A percentile compares a stretch with the other conserved stretches of the same genome.
Conservation (phyloP, 1,140 invertebrate species). For the Drosophila kohkoa region DNA sequence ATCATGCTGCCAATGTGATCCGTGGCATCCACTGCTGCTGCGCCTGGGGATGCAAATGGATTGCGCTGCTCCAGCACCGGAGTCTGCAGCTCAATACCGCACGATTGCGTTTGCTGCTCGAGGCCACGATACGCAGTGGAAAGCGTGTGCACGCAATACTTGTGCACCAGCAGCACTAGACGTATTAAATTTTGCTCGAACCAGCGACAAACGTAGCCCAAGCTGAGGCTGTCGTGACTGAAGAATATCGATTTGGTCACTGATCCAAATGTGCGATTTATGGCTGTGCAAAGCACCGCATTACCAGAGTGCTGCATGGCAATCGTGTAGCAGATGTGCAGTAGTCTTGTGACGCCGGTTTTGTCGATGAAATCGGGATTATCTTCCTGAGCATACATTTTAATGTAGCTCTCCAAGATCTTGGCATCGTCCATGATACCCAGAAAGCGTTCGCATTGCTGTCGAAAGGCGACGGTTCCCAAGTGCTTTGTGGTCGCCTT, state of each 20-base stretch:
- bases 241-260: slow-evolving; percentile 92
- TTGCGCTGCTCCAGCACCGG: slow-evolving; percentile 89
- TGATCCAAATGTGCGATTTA: slow-evolving; percentile 89
- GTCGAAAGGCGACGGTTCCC: slow-evolving; percentile 87
- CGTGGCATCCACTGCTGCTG: slow-evolving; percentile 48
- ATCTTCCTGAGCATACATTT: slow-evolving; percentile 86
- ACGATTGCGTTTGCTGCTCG: slow-evolving; percentile 86
- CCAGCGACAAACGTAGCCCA: slow-evolving; percentile 92
- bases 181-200: slow-evolving; percentile 91
- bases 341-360: slow-evolving; percentile 87
- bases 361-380: slow-evolving; percentile 82
- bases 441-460: slow-evolving; percentile 90
- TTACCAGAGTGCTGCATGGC: slow-evolving; percentile 90
- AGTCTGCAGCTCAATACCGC: slow-evolving; percentile 89
- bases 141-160: slow-evolving; percentile 90
- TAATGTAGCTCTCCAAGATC: slow-evolving; percentile 89
- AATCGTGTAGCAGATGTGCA: slow-evolving; percentile 90
- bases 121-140: slow-evolving; percentile 91
- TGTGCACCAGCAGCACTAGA: slow-evolving; percentile 91
- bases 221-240: slow-evolving; percentile 90
- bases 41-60: slow-evolving; percentile 73
- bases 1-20: slow-evolving; percentile 52
- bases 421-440: slow-evolving; percentile 88
- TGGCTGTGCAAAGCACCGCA: slow-evolving; percentile 86
- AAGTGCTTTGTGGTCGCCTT: slow-evolving; percentile 88